These are phyloP conservation scores for Glandiceps talaboti DNA, from an alignment of 53 echinoderm and acorn worm species.

Conservation along the genomic window DNA sequence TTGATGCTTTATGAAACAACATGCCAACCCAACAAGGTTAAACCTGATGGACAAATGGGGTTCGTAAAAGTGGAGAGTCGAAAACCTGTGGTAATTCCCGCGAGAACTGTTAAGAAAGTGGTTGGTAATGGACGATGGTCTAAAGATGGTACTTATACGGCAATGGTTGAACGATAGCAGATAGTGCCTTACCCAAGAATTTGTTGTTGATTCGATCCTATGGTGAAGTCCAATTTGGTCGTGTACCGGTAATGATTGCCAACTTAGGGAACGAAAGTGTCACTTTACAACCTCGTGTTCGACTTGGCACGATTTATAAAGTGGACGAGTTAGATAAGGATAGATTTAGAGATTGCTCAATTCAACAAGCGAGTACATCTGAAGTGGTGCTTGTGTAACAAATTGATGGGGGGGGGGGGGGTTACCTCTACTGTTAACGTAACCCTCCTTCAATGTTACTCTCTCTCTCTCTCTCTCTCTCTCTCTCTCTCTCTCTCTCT, in stretches of 20 bases:
- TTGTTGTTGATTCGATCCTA: neutral
- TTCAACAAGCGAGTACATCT: neutral
- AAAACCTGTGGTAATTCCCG: neutral
- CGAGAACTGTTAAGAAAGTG: neutral
- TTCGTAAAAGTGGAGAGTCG: neutral
- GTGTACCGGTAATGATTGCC: neutral
- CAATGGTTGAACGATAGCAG: neutral
- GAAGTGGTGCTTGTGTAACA: neutral
- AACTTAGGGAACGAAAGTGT: neutral
- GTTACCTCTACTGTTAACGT: too few species aligned
- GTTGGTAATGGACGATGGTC: neutral
- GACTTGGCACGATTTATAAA: neutral
- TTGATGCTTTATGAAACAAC: conserved; percentile 18
- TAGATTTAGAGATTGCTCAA: neutral
- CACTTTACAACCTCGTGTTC: neutral
- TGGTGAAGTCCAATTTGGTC: neutral
- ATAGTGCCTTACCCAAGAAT: neutral
- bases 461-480: too few species aligned
- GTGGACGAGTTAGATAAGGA: neutral
- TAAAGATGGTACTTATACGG: neutral
- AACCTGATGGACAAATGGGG: neutral
- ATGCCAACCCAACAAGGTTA: neutral
- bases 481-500: too few species aligned
- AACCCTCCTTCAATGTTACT: too few species aligned
- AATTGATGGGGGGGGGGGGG: too few species aligned